Percentiles rank a stretch among this genome's conserved stretches.
Evolutionary conservation across 2,888 invertebrate genomes (phyloP).

Genomic region (Cyclophora albipunctata): DNA sequence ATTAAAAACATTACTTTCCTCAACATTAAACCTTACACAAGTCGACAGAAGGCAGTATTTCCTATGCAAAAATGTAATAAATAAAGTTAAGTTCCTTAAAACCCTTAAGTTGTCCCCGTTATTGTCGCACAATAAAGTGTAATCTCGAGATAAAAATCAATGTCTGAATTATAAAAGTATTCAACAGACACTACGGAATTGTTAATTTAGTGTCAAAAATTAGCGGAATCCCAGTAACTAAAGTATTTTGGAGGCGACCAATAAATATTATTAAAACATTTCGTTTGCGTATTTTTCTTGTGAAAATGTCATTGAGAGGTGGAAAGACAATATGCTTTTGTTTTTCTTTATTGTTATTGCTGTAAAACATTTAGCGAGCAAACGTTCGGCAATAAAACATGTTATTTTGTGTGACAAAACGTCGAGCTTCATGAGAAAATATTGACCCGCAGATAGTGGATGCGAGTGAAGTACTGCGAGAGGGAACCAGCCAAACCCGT

Average conservation of each 20-base stretch:
- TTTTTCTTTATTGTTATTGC: constrained; percentile 74
- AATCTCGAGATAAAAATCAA: constrained; percentile 10
- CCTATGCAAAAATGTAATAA: constrained; percentile 5
- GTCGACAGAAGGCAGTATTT: background rate
- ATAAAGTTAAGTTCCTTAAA: constrained; percentile 5
- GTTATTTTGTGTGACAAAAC: constrained; percentile 75
- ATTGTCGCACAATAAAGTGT: constrained; percentile 14
- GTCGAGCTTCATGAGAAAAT: constrained; percentile 73
- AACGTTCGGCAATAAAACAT: constrained; percentile 61
- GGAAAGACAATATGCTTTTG: constrained; percentile 67
- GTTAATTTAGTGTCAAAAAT: constrained; percentile 49
- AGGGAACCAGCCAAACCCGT: constrained; percentile 36
- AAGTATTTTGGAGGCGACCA: constrained; percentile 55
- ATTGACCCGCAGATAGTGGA: constrained; percentile 72
- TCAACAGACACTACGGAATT: constrained; percentile 27
- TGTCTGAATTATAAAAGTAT: constrained; percentile 22
- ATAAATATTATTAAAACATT: constrained; percentile 70
- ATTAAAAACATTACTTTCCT: too few relatives aligned
- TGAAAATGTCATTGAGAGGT: constrained; percentile 55
- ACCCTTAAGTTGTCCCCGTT: constrained; percentile 8
- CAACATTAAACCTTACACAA: background rate
- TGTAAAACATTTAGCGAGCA: constrained; percentile 70
- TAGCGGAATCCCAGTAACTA: constrained; percentile 35
- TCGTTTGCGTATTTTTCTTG: constrained; percentile 55
- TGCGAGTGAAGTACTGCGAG: constrained; percentile 53